Conservation (phyloP, 2,797 vertebrate species). For the Melanotaenia parkinsoni region DNA sequence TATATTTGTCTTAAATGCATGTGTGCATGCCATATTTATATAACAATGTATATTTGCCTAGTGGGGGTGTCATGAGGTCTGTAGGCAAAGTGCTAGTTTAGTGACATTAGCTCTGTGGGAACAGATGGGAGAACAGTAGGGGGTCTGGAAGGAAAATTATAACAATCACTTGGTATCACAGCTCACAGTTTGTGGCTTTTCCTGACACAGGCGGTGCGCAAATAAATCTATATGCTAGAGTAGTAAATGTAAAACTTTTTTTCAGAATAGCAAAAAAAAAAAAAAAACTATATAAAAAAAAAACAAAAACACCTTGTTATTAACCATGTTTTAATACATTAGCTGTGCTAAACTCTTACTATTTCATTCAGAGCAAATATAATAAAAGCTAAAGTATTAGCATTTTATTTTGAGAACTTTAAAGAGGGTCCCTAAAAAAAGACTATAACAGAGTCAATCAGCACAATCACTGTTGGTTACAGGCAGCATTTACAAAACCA, state of each 20-base stretch:
- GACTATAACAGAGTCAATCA: conserved; percentile 10
- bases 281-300: background rate
- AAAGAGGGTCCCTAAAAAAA: conserved; percentile 3
- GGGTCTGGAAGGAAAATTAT: conserved; percentile 52
- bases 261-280: conserved; percentile 5
- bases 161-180: conserved; percentile 50
- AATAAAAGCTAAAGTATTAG: conserved; percentile 20
- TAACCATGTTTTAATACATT: background rate
- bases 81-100: conserved; percentile 42
- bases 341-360: background rate
- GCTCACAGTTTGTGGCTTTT: conserved; percentile 25
- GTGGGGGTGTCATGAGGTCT: conserved; percentile 62
- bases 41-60: conserved; percentile 74
- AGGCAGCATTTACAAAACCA: conserved; percentile 2
- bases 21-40: conserved; percentile 54
- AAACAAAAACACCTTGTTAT: background rate
- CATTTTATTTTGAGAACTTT: conserved; percentile 22
- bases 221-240: conserved; percentile 3
- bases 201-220: conserved; percentile 3
- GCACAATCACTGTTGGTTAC: conserved; percentile 11
- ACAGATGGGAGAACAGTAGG: conserved; percentile 69
- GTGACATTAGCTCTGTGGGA: conserved; percentile 64
- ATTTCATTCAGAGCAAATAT: conserved; percentile 14
- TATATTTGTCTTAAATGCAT: conserved; percentile 57
- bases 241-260: background rate